Conservation (phyloP, 1,140 invertebrate species). For the Mizuhopecten yessoensis region DNA sequence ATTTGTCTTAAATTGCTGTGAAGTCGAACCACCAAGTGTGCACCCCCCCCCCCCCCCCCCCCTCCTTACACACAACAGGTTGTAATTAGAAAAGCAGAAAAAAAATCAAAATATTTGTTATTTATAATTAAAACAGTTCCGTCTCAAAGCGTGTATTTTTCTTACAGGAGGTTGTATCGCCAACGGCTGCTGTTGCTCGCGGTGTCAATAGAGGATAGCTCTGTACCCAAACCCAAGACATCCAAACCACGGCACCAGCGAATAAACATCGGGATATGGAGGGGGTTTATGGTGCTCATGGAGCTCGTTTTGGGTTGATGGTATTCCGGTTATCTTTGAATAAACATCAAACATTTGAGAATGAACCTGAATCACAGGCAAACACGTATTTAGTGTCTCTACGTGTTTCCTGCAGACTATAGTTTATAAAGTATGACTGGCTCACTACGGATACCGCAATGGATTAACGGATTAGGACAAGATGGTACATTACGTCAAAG, state of each 20-base stretch:
- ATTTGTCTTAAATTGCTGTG: too few species aligned
- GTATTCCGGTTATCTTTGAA: not conserved
- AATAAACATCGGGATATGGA: not conserved
- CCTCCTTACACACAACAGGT: too few species aligned
- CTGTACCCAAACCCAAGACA: not conserved
- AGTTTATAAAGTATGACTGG: not conserved
- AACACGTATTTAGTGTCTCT: not conserved
- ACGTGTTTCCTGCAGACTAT: not conserved
- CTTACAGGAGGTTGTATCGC: not conserved
- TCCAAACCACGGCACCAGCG: not conserved
- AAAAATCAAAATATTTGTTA: too few species aligned
- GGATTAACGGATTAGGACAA: not conserved
- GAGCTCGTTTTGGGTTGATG: not conserved
- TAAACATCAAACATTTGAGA: conserved; percentile 8
- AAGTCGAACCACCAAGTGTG: too few species aligned
- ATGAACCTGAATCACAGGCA: not conserved
- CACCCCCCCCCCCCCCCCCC: too few species aligned
- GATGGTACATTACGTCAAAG: not conserved
- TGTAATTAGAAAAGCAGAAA: too few species aligned
- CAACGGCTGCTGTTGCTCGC: not conserved
- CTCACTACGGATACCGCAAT: not conserved
- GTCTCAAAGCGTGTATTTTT: not conserved
- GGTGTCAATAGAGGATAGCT: not conserved
- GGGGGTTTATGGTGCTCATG: not conserved
- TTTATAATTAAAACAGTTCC: too few species aligned